Evolutionary conservation across 2,797 vertebrate genomes (phyloP).

Genomic region (Gymnopithys bicolor): DNA sequence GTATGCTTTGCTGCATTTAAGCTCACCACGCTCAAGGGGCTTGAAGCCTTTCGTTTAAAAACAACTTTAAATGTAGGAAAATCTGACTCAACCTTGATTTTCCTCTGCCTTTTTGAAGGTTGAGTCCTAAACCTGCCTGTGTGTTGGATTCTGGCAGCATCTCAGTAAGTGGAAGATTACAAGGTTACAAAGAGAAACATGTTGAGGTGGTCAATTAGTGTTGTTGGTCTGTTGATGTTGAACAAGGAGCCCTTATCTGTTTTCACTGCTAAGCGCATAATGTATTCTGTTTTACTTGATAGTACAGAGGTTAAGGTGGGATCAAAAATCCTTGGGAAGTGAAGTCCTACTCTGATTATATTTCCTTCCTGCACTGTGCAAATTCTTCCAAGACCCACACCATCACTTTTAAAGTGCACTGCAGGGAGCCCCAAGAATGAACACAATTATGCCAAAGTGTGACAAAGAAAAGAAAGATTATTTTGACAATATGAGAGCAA

Average conservation of each 20-base stretch:
- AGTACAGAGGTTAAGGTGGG: conserved; percentile 41
- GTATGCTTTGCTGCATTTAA: background rate
- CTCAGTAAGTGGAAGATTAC: background rate
- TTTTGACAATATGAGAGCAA: conserved; percentile 34
- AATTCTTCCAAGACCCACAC: conserved; percentile 39
- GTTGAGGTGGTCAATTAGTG: background rate
- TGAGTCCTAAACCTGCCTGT: background rate
- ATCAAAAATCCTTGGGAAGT: conserved; percentile 31
- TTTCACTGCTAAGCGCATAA: background rate
- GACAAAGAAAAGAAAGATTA: background rate
- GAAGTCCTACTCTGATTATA: conserved; percentile 19
- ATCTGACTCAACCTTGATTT: background rate
- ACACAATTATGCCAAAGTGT: background rate
- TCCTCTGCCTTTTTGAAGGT: background rate
- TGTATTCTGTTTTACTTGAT: background rate
- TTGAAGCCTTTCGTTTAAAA: background rate
- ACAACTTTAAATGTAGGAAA: background rate
- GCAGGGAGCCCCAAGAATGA: background rate
- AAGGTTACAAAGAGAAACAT: background rate
- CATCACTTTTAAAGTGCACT: conserved; percentile 33
- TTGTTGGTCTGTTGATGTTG: background rate
- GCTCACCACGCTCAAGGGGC: accelerated
- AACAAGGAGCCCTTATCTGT: background rate
- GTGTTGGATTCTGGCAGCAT: background rate
- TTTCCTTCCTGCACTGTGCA: conserved; percentile 61